Percentiles rank a stretch among this genome's conserved stretches.
Evolutionary conservation across 2,888 invertebrate species (phyloP).

Genomic region (Lepidocyrtoides sp.): DNA sequence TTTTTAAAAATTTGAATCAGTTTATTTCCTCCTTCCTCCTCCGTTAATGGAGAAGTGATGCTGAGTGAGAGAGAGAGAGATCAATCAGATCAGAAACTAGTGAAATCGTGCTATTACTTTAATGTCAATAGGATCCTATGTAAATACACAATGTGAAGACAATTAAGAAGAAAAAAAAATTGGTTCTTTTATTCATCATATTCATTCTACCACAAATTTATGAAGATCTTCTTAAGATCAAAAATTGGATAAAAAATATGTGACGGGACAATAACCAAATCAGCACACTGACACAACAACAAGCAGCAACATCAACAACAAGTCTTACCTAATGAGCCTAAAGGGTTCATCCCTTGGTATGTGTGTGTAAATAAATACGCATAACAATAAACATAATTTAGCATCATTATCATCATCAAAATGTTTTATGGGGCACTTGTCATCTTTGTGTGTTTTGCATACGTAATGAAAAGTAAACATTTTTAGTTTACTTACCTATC

Average conservation of each 20-base stretch:
- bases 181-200: neutral
- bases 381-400: neutral
- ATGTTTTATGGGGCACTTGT: slow-evolving; percentile 12
- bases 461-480: slow-evolving; percentile 18
- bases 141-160: neutral
- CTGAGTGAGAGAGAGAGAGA: no score
- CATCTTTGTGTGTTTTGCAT: slow-evolving; percentile 11
- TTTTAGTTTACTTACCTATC: neutral
- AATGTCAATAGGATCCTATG: slow-evolving; percentile 10
- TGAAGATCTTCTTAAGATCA: slow-evolving; percentile 10
- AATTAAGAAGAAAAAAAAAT: neutral
- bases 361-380: neutral
- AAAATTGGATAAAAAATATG: slow-evolving; percentile 3
- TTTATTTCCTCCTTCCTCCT: no score
- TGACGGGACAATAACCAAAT: slow-evolving; percentile 36
- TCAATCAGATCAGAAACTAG: no score
- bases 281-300: no score
- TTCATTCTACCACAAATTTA: neutral
- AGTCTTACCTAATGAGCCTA: slow-evolving; percentile 48
- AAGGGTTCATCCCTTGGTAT: slow-evolving; percentile 54
- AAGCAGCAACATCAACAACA: neutral
- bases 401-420: no score
- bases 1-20: no score
- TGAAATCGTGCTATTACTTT: slow-evolving; percentile 1
- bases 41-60: no score